Conservation (phyloP, 2,888 invertebrate species). For the Brachylomia viminalis region DNA sequence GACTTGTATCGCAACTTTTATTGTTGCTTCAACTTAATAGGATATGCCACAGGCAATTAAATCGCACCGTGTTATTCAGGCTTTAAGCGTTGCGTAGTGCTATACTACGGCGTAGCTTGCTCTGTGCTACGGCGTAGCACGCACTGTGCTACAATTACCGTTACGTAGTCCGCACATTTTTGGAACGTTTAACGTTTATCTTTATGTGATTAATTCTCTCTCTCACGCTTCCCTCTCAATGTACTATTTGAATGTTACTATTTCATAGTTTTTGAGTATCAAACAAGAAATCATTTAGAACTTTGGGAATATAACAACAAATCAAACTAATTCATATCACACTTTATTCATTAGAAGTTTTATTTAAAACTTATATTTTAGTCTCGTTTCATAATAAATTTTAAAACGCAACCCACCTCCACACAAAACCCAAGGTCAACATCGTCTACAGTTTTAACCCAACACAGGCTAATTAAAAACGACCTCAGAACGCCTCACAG, state of each 20-base stretch:
- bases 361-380: background rate
- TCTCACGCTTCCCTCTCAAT: too few species aligned
- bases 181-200: background rate
- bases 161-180: background rate
- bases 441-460: background rate
- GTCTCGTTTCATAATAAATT: too few species aligned
- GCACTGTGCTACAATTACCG: background rate
- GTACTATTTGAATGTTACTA: background rate
- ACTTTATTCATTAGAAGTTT: background rate
- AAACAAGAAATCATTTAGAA: background rate
- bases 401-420: background rate
- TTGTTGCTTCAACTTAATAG: background rate
- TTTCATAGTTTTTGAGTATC: background rate
- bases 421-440: background rate
- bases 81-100: background rate
- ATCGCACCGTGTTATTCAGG: background rate
- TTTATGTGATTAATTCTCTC: background rate
- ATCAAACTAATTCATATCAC: background rate
- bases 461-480: slow-evolving; percentile 27
- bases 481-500: slow-evolving; percentile 1
- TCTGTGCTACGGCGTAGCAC: slow-evolving; percentile 17
- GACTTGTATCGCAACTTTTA: background rate
- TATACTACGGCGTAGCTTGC: slow-evolving; percentile 24
- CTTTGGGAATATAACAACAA: background rate
- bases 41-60: background rate